Conservation (phyloP, 2,797 vertebrate genomes). For the Urosaurus nigricauda region DNA sequence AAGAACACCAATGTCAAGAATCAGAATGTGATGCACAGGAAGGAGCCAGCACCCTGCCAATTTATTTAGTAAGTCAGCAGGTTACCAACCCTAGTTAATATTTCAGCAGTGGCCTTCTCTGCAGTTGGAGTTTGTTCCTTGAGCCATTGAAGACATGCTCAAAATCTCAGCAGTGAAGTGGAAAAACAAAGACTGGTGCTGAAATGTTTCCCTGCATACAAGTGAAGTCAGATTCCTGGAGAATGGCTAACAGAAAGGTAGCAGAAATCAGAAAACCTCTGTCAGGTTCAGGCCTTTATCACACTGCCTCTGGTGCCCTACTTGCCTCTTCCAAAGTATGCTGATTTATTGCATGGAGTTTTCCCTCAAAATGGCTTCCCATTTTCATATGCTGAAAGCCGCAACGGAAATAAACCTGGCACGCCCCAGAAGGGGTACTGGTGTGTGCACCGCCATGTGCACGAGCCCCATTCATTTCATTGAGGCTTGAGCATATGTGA, state of each 20-base stretch:
- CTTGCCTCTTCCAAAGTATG: too few species aligned
- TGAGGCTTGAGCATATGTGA: too few species aligned
- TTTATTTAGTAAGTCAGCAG: constrained; percentile 45
- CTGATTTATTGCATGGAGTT: too few species aligned
- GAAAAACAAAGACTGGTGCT: constrained; percentile 20
- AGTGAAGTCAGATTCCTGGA: not conserved
- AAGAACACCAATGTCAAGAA: constrained; percentile 34
- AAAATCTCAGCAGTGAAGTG: constrained; percentile 22
- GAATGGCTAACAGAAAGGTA: not conserved
- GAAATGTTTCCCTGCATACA: constrained; percentile 15
- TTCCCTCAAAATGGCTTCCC: too few species aligned
- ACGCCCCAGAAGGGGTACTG: too few species aligned
- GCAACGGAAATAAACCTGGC: too few species aligned
- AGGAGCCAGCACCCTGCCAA: constrained; percentile 10
- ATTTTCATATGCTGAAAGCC: too few species aligned
- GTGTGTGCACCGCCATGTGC: too few species aligned
- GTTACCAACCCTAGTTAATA: constrained; percentile 28
- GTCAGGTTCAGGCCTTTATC: not conserved
- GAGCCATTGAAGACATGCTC: constrained; percentile 22
- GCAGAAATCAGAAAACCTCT: not conserved
- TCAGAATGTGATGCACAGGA: constrained; percentile 12
- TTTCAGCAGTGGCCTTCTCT: constrained; percentile 33
- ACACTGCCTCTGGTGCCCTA: too few species aligned
- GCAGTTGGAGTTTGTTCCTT: constrained; percentile 6
- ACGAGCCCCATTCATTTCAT: too few species aligned